A percentile compares a stretch with the other conserved stretches of the same genome.
phyloP scores from a whole-genome alignment of 2,113 vertebrate genomes.

The Periophthalmodon schlosseri region DNA sequence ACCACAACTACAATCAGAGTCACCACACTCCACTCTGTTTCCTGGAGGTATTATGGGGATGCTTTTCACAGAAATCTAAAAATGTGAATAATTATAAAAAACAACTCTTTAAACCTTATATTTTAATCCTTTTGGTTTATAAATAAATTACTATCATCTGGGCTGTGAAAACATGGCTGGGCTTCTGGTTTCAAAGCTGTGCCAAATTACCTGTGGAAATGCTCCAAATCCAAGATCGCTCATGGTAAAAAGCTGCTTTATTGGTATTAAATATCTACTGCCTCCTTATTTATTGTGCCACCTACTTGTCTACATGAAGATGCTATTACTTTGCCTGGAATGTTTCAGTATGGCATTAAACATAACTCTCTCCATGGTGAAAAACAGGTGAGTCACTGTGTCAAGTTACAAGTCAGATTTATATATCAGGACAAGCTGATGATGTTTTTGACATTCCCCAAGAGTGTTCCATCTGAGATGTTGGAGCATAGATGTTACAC shows the following conservation, averaged over 20 bases:
- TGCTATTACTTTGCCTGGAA: too few species aligned
- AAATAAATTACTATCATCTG: background rate
- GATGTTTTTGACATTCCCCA: too few species aligned
- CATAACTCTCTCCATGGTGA: too few species aligned
- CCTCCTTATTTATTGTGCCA: too few species aligned
- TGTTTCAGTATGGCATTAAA: too few species aligned
- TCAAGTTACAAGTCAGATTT: too few species aligned
- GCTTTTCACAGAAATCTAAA: background rate
- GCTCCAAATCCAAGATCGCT: background rate
- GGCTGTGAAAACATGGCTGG: background rate
- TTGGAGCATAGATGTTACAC: too few species aligned
- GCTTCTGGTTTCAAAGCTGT: background rate
- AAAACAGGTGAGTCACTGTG: too few species aligned
- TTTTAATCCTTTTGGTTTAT: background rate
- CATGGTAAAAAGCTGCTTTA: background rate
- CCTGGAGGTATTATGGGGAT: background rate
- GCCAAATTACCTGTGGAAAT: conserved; percentile 6
- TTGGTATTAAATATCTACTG: too few species aligned
- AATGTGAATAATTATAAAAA: background rate
- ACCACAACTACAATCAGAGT: background rate
- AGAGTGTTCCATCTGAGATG: too few species aligned
- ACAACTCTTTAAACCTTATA: background rate
- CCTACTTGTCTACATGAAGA: too few species aligned
- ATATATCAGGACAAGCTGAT: too few species aligned
- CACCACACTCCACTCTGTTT: background rate